phyloP scores from a whole-genome alignment of 1,140 invertebrate genomes.

The Drosophila pseudoobscura region DNA sequence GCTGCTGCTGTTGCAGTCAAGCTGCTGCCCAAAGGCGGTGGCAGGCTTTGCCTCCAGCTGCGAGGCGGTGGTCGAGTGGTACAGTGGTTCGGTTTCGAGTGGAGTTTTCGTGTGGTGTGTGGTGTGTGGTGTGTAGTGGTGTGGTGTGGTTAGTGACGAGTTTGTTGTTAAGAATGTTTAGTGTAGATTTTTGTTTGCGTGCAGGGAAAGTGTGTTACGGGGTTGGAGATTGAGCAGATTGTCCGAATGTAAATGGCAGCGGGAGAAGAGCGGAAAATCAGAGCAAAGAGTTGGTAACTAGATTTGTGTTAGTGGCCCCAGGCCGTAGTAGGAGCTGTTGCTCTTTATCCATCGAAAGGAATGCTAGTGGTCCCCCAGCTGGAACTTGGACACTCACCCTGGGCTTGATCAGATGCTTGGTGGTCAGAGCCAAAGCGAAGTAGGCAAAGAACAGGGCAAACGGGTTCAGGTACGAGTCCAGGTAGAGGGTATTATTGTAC shows the following conservation, averaged over 20 bases:
- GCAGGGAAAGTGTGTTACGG: conserved; percentile 30
- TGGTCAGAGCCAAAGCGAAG: conserved; percentile 89
- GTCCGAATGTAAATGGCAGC: conserved; percentile 51
- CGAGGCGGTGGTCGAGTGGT: conserved; percentile 15
- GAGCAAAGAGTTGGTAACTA: conserved; percentile 17
- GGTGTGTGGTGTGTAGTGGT: not conserved
- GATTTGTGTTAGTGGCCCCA: conserved; percentile 37
- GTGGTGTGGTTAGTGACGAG: conserved; percentile 36
- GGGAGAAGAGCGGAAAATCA: conserved; percentile 54
- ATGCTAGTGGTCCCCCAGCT: not conserved
- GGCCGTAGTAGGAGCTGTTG: not conserved
- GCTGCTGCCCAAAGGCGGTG: conserved; percentile 75
- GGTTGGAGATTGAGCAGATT: conserved; percentile 25
- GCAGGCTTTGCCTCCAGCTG: conserved; percentile 70
- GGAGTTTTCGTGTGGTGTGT: conserved; percentile 9
- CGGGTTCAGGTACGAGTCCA: conserved; percentile 90
- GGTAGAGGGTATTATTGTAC: conserved; percentile 85
- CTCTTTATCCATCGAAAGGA: not conserved
- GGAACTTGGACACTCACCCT: conserved; percentile 84
- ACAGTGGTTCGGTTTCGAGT: conserved; percentile 21
- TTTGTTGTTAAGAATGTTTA: conserved; percentile 32
- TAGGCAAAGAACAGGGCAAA: conserved; percentile 90
- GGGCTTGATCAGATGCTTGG: conserved; percentile 87
- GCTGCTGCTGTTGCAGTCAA: conserved; percentile 77
- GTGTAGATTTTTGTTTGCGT: conserved; percentile 32